Conservation (phyloP, 2,888 invertebrate genomes). For the Pimpla rufipes region DNA sequence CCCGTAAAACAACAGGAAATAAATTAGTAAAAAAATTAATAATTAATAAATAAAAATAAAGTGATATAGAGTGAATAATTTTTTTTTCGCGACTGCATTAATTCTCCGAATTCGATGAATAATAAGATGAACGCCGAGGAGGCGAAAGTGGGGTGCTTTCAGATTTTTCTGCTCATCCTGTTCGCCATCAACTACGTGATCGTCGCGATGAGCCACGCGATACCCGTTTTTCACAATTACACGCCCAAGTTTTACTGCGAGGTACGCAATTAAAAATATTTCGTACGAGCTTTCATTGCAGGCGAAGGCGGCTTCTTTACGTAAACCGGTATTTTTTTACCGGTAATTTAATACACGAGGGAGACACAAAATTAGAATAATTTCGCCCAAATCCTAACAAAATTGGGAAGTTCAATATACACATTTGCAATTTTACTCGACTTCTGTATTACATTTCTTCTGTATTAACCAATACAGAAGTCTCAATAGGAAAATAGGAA, state of each 20-base stretch:
- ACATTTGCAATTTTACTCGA: no score
- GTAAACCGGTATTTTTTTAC: constrained; percentile 13
- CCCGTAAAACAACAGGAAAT: not conserved
- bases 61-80: not conserved
- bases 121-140: constrained; percentile 80
- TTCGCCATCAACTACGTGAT: constrained; percentile 83
- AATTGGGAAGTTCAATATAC: no score
- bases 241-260: constrained; percentile 83
- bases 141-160: constrained; percentile 81
- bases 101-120: constrained; percentile 5
- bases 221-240: constrained; percentile 83
- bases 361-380: no score
- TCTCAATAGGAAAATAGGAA: no score
- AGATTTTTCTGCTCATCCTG: constrained; percentile 80
- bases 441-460: no score
- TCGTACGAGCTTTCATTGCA: no score
- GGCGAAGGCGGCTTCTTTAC: not conserved
- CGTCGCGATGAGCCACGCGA: constrained; percentile 84
- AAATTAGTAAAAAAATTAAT: not conserved
- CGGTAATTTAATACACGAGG: no score
- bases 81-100: constrained; percentile 1
- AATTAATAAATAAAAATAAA: not conserved
- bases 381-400: no score
- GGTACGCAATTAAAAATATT: no score
- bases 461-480: no score